These are phyloP conservation scores for Amphilophus citrinellus DNA, from an alignment of 2,113 vertebrate genomes.

Conservation along the genomic window DNA sequence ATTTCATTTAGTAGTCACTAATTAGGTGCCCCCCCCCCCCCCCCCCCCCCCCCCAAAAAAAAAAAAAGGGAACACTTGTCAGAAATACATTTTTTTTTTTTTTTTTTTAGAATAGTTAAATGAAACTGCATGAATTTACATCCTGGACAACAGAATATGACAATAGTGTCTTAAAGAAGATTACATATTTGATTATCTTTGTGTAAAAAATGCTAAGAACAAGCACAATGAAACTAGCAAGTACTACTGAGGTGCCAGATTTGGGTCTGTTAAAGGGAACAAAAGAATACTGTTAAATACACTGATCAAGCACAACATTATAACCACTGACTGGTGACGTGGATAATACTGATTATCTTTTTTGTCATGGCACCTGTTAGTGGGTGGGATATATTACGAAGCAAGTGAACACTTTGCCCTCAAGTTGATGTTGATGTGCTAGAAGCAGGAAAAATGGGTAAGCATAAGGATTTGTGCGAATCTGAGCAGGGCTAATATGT, in stretches of 20 bases:
- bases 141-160: not conserved
- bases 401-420: too few relatives aligned
- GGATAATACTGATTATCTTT: too few relatives aligned
- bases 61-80: not conserved
- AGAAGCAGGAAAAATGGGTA: too few relatives aligned
- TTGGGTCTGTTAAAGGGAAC: not conserved
- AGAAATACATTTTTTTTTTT: not conserved
- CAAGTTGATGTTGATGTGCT: too few relatives aligned
- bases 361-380: not conserved
- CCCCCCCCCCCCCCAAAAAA: too few relatives aligned
- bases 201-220: not conserved
- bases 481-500: too few relatives aligned
- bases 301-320: too few relatives aligned
- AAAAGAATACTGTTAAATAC: not conserved
- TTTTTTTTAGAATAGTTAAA: not conserved
- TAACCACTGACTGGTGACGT: too few relatives aligned
- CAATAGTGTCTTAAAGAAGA: not conserved
- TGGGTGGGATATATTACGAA: too few relatives aligned
- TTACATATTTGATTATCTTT: not conserved
- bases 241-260: not conserved
- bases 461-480: too few relatives aligned
- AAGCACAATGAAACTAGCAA: not conserved
- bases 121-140: not conserved
- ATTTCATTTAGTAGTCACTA: conserved; percentile 25
- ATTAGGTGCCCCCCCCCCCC: not conserved